Conservation (phyloP, 2,888 invertebrate genomes). For the Apamea anceps region DNA sequence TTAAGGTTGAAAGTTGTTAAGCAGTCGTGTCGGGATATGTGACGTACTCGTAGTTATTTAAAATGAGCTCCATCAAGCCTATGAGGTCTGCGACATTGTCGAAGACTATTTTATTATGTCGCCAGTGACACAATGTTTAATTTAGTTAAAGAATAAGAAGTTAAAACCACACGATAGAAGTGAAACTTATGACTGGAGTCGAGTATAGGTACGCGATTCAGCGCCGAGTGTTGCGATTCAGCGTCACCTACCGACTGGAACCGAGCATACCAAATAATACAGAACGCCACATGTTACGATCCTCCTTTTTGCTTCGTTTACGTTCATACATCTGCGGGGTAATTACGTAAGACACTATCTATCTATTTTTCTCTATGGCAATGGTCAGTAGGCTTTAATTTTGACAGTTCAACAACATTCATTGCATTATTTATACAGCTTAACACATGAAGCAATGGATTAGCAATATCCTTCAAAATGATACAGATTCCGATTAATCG, state of each 20-base stretch:
- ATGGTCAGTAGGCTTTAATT: too few species aligned
- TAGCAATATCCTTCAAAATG: too few species aligned
- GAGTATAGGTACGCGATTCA: background rate
- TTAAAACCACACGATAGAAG: background rate
- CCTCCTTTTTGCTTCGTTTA: background rate
- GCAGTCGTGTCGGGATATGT: slow-evolving; percentile 19
- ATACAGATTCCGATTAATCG: too few species aligned
- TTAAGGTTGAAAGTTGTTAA: slow-evolving; percentile 40
- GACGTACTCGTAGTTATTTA: slow-evolving; percentile 51
- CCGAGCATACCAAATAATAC: background rate
- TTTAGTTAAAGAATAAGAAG: background rate
- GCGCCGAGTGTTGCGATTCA: background rate
- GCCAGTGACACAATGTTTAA: slow-evolving; percentile 53
- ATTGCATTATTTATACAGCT: too few species aligned
- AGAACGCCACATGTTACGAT: background rate
- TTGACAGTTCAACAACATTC: too few species aligned
- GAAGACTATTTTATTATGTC: slow-evolving; percentile 71
- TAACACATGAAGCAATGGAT: too few species aligned
- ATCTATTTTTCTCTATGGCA: too few species aligned
- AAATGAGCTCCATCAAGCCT: slow-evolving; percentile 66
- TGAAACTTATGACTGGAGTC: background rate
- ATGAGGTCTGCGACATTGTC: slow-evolving; percentile 71
- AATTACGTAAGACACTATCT: too few species aligned
- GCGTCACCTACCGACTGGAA: background rate
- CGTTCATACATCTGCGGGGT: background rate